Percentiles rank a stretch among this genome's conserved stretches.
These are phyloP conservation scores for Drosophila nigricruria DNA, from an alignment of 2,888 invertebrate genomes.

Conservation along the genomic window DNA sequence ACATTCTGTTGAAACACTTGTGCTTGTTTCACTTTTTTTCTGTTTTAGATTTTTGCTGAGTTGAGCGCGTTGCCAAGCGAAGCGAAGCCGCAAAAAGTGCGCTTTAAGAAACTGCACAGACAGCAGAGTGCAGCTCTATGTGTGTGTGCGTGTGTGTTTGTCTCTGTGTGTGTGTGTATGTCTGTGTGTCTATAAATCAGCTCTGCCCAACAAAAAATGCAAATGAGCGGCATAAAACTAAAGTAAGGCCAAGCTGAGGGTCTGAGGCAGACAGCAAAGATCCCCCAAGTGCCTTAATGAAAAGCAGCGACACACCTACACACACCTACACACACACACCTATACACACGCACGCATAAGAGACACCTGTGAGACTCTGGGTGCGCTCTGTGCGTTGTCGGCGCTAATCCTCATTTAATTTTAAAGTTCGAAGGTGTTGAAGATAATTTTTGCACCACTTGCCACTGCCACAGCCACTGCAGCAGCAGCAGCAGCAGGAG, in stretches of 20 bases:
- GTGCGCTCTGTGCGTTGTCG: slow-evolving; percentile 66
- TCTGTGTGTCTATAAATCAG: slow-evolving; percentile 54
- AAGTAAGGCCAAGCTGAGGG: slow-evolving; percentile 27
- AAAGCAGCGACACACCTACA: slow-evolving; percentile 59
- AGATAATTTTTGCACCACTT: slow-evolving; percentile 83
- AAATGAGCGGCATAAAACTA: slow-evolving; percentile 71
- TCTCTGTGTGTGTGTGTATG: slow-evolving; percentile 4
- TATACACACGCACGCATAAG: slow-evolving; percentile 17
- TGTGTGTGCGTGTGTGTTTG: background rate
- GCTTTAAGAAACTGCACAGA: slow-evolving; percentile 53
- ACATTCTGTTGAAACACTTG: background rate
- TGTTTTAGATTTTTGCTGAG: slow-evolving; percentile 23
- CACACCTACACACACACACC: slow-evolving; percentile 11
- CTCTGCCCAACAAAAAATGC: slow-evolving; percentile 64
- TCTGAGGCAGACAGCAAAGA: slow-evolving; percentile 64
- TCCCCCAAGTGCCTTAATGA: slow-evolving; percentile 75
- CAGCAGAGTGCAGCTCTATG: slow-evolving; percentile 6
- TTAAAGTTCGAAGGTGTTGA: slow-evolving; percentile 85
- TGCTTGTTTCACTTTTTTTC: slow-evolving; percentile 3
- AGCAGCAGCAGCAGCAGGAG: slow-evolving; percentile 14
- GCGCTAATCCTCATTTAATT: slow-evolving; percentile 85
- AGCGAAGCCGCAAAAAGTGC: slow-evolving; percentile 36
- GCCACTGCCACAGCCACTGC: slow-evolving; percentile 47
- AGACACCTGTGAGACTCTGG: slow-evolving; percentile 33
- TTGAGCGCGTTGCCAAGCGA: slow-evolving; percentile 46